Evolutionary conservation across 1,140 invertebrate species (phyloP), one percentile per base, ranked within the genome.

Genomic region (Apocrypta bakeri): DNA sequence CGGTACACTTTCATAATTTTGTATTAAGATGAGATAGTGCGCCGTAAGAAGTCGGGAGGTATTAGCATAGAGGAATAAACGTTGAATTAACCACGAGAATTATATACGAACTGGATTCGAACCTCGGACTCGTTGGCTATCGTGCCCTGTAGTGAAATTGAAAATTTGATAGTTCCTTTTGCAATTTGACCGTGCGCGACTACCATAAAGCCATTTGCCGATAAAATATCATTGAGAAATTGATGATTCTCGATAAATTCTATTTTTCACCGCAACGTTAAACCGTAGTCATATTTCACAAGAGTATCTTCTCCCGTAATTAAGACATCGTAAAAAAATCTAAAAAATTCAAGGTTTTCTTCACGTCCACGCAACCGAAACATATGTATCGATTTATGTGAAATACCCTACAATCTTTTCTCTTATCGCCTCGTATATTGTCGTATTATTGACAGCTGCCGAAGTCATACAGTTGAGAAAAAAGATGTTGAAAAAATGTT

Each of bases 1-100:
- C 48, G 3, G 21, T 56, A n/a, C 17, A 17, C 48, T 56, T 56
- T 56, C 48, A 56, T 56, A 56, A 56, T 56, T 56, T 56, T 56
- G 48, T 56, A 56, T 56, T 56, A 56, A 56, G 48, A 56, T 56
- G 48, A 56, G 48, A 56, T 56, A 56, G 48, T 56, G 48, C 48
- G 48, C 48, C 48, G 21, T 56, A 21, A 56, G 14, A n/a, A 56
- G 48, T n/a, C 48, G n/a, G 14, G 21, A 17, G 21, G 48, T 21
- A 56, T 56, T 56, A 56, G 48, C 48, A 56, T 56, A 56, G 48
- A 21, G 21, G 48, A n/a, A 56, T 56, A 56, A 56, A 56, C 48
- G 48, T 6, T 56, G 48, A 56, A 56, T 56, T 56, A 56, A 56
- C 14, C 2, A 21, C 48, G 3, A n/a, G 21, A n/a, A 21, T 6